These are phyloP conservation scores for Norana najaformis DNA, from an alignment of 2,888 invertebrate genomes.

Conservation along the genomic window DNA sequence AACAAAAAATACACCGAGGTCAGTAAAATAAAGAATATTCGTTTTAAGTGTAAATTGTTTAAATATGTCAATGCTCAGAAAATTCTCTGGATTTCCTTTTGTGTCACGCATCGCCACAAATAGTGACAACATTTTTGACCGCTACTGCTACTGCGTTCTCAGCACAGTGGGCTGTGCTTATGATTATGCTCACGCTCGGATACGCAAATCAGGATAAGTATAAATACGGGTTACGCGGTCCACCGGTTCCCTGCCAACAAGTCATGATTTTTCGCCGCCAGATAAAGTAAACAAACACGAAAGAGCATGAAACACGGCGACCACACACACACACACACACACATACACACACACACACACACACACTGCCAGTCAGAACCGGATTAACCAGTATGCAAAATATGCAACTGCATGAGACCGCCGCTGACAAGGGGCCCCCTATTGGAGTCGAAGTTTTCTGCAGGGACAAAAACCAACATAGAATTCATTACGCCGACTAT, in stretches of 20 bases:
- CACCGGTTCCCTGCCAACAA: not conserved
- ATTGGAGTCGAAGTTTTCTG: too few species aligned
- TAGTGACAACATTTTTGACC: not conserved
- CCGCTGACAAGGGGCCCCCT: too few species aligned
- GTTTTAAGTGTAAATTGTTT: not conserved
- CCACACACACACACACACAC: not conserved
- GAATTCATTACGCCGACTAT: too few species aligned
- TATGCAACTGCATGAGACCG: too few species aligned
- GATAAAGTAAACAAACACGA: not conserved
- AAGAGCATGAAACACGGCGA: not conserved
- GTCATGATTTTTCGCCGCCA: not conserved
- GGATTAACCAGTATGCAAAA: too few species aligned
- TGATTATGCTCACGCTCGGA: not conserved
- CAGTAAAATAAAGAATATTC: not conserved
- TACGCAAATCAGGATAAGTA: not conserved
- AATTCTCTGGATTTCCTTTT: not conserved
- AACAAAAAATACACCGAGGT: not conserved
- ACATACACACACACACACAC: not conserved
- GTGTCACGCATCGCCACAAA: not conserved
- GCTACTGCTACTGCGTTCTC: not conserved
- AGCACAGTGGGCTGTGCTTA: not conserved
- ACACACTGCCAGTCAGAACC: too few species aligned
- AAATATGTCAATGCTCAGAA: not conserved
- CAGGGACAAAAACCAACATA: too few species aligned
- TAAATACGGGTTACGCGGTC: constrained; percentile 6